Conservation (phyloP, 2,888 invertebrate genomes). For the Resseliella maxima region DNA sequence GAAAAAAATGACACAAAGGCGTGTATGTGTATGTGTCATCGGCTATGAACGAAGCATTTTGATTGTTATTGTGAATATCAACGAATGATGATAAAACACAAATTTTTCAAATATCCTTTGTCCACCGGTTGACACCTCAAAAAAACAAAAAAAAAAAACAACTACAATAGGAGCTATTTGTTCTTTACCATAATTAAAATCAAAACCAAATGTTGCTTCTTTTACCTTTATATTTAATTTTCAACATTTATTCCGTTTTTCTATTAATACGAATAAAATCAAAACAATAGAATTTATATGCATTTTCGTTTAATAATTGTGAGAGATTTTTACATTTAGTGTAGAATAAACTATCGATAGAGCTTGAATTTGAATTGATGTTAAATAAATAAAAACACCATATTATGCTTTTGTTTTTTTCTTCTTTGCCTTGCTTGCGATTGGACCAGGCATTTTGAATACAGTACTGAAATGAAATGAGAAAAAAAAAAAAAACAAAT, state of each 20-base stretch:
- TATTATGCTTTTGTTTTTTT: conserved; percentile 75
- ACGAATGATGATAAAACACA: not conserved
- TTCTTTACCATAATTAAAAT: conserved; percentile 35
- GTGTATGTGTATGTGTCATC: no score
- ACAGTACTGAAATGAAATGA: conserved; percentile 79
- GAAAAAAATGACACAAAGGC: no score
- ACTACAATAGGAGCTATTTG: not conserved
- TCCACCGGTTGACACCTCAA: not conserved
- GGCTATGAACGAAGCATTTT: no score
- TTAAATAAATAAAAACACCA: no score
- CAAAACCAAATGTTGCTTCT: conserved; percentile 36
- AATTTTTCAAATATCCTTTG: not conserved
- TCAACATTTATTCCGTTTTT: conserved; percentile 14
- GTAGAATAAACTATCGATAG: no score
- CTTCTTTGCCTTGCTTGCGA: conserved; percentile 83
- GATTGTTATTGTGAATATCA: not conserved
- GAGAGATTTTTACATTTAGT: not conserved
- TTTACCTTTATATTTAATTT: conserved; percentile 41
- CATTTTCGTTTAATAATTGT: conserved; percentile 4
- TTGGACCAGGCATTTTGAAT: conserved; percentile 87
- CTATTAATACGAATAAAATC: not conserved
- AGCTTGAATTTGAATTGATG: no score
- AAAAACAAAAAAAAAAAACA: not conserved
- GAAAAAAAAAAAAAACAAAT: conserved; percentile 61
- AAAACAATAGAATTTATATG: conserved; percentile 28